Evolutionary conservation across 2,888 invertebrate genomes (phyloP), one percentile per base, ranked within the genome.

Genomic region (Euplexia lucipara): DNA sequence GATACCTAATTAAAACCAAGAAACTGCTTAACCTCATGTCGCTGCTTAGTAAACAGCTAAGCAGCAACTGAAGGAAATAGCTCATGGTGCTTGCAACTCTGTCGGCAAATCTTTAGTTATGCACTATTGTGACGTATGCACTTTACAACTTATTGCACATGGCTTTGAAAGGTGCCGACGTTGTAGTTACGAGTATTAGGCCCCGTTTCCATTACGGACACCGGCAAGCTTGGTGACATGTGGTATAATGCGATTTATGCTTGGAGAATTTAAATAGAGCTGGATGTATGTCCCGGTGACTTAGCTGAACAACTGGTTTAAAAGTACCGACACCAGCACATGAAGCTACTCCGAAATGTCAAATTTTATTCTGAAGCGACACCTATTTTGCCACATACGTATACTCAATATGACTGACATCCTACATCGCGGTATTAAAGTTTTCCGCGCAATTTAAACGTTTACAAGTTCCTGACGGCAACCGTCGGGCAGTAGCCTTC

Each of bases 41-140:
- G 10, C 9, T 52, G 32, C 4, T 62, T 49, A 26, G 49, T 26
- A 20, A 49, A 34, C 10, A 39, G 26, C 6, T 30, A 30, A 34
- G 44, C 22, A 22, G 32, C 22, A 72, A 72, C 35, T 53, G 52
- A 72, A 64, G 53, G 30, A 64, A 53, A 69, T 48, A 14, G 48
- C 66, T 73, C 44, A 45, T 69, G 65, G 54, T 54, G 54, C 54
- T 73, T 54, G 54, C 26, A 16, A 34, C 14, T 61, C 22, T 62
- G 52, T 52, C 73, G 54, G 73, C 66, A 69, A 72, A 66, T 42
- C 69, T 53, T 64, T 69, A 48, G 71, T 63, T 69, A 69, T 69
- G 54, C 53, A 73, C 69, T 57, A 66, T 67, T 74, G 67, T 70
- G 74, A 74, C 35, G 70, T 47, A 74, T 47, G 53, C 34, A n/a